Evolutionary conservation across 2,888 invertebrate species (phyloP), one percentile per base, ranked within the genome.

Genomic region (Acheta domesticus): DNA sequence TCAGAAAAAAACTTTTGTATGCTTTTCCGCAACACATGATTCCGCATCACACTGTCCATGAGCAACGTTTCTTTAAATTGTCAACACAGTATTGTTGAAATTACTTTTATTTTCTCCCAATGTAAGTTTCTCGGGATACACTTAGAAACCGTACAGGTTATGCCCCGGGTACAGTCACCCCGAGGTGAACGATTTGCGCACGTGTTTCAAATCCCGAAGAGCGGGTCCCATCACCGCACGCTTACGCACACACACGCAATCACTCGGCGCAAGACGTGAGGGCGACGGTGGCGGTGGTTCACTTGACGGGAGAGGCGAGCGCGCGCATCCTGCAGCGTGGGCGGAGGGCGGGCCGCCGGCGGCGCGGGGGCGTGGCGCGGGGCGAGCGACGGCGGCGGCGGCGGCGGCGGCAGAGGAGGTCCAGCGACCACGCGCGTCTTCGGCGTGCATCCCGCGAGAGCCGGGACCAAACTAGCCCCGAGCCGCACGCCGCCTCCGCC

Each of bases 401-500:
- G 12, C 50, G 14, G n/a, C 62, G 11, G 16, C 62, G 62, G n/a
- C 62, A 14, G 62, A 62, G 8, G 62, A 62, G 62, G 62, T 36
- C 8, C 36, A 8, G 36, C 36, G 36, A 8, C 36, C 36, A 36
- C 36, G 36, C 36, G 36, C 36, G 36, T 36, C 62, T 62, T 62
- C 62, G 62, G 12, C 62, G 62, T 62, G 62, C 62, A 11, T 62
- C 62, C 62, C 62, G 62, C 62, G 62, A 62, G 62, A 3, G n/a
- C 62, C 16, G 62, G 62, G 62, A 62, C 62, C 62, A 62, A 62
- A 62, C 62, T 62, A 62, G 62, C 62, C n/a, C n/a, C 62, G 16
- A 14, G 62, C 16, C 14, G 62, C 62, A 14, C 62, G 62, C 62
- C 62, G n/a, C 16, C 62, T 11, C n/a, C 62, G 62, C 62, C 62